Evolutionary conservation across 2,113 vertebrate genomes (phyloP).

Genomic region (Ptilonorhynchus violaceus): DNA sequence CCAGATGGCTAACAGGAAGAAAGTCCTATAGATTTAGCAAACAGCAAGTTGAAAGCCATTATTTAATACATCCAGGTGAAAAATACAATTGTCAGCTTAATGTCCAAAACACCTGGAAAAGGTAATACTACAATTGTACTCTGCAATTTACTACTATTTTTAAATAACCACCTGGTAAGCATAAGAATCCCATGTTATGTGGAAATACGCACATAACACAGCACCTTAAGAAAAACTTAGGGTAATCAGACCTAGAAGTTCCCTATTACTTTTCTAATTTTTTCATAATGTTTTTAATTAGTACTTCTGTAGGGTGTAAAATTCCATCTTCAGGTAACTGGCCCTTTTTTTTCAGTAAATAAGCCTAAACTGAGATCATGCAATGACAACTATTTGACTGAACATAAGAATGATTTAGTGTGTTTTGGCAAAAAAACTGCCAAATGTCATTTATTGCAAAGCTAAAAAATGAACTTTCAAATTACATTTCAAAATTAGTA

Average conservation of each 20-base stretch:
- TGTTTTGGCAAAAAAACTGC: neutral
- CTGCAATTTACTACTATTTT: neutral
- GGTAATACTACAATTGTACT: neutral
- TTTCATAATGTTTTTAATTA: neutral
- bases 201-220: neutral
- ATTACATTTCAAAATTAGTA: neutral
- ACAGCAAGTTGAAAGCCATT: slow-evolving; percentile 4
- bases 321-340: neutral
- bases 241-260: neutral
- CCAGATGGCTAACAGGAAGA: slow-evolving; percentile 9
- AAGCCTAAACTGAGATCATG: neutral
- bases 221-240: neutral
- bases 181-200: neutral
- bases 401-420: neutral
- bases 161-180: neutral
- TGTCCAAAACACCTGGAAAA: slow-evolving; percentile 1
- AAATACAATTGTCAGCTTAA: slow-evolving; percentile 2
- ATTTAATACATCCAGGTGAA: slow-evolving; percentile 27
- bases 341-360: neutral
- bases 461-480: neutral
- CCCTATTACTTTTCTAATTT: neutral
- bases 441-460: neutral
- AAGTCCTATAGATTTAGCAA: neutral
- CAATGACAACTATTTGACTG: neutral
- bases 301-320: neutral